Base-by-base conservation (phyloP, 2,113 vertebrate species). In the Rhabdornis inornatus region DNA sequence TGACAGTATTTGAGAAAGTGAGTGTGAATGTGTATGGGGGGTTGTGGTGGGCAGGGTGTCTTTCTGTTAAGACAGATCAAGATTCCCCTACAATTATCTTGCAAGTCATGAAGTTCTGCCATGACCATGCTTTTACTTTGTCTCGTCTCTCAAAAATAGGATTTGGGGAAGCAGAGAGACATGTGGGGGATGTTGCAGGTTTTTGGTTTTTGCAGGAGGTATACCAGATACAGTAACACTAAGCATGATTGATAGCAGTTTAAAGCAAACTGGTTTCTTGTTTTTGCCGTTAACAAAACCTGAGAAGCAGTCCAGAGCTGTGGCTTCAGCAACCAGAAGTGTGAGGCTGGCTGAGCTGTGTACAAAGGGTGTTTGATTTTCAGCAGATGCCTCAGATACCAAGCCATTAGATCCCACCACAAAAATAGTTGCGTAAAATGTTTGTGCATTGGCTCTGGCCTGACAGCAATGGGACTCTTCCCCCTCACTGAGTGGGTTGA, bases 291-390 rank as follows among this genome's bases (percentile, higher is more conserved):
- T 96, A 97, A 96, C 96, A 97, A 96, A 97, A 97, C 74, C 95
- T 96, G 94, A 90, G 95, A 85, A 89, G 87, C 93, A 96, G 95
- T 93, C 96, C 96, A 93, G 92, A 93, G 94, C 97, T 98, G 98
- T 99, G 98, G 98, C 98, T 99, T 99, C 97, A 97, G 95, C 94
- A 96, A 97, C 96, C 78, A 83, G 96, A 91, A 97, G 91, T 76
- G 11, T 88, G 95, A 92, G 94, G 95, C 96, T 97, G 98, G 92
- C 96, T 98, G 98, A 97, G 96, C 97, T 92, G 83, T 98, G 97
- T 97, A 98, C 98, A 99, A 98, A 98, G 97, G 97, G 97, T 97
- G 97, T 97, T 98, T 98, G 98, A 97, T 97, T 99, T 99, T 99
- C 98, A 98, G 98, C 98, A 98, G 98, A 99, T 99, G 98, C 98